phyloP scores from a whole-genome alignment of 2,888 invertebrate genomes.

The Zeuzera pyrina region DNA sequence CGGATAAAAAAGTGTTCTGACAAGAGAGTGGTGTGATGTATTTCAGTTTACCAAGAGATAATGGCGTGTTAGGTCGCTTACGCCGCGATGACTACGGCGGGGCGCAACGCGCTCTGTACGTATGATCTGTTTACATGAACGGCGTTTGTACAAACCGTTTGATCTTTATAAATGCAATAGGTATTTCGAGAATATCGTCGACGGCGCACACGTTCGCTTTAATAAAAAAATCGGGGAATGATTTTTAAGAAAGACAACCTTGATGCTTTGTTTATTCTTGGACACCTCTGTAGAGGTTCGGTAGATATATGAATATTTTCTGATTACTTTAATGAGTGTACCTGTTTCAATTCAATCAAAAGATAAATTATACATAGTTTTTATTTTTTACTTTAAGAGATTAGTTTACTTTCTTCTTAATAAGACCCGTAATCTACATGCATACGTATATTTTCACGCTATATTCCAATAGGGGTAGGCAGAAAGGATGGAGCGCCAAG shows the following conservation, averaged over 20 bases:
- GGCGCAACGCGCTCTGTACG: conserved; percentile 13
- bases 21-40: conserved; percentile 29
- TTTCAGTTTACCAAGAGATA: conserved; percentile 32
- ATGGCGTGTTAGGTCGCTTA: conserved; percentile 18
- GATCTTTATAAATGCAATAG: conserved; percentile 72
- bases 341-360: no score
- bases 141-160: conserved; percentile 64
- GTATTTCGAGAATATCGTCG: conserved; percentile 66
- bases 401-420: no score
- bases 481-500: no score
- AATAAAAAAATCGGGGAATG: conserved; percentile 59
- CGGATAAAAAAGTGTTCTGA: conserved; percentile 4
- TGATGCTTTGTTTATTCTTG: conserved; percentile 57
- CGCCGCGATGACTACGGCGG: conserved; percentile 21
- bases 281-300: no score
- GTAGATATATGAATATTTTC: no score
- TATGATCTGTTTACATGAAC: conserved; percentile 53
- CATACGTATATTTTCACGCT: no score
- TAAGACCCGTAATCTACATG: no score
- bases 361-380: no score
- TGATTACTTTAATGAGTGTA: no score
- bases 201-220: conserved; percentile 44
- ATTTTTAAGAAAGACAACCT: conserved; percentile 67
- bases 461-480: no score
- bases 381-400: no score